A percentile compares a stretch with the other conserved stretches of the same genome.
Conservation (phyloP, 2,888 invertebrate genomes). For the Amiota mariae region DNA sequence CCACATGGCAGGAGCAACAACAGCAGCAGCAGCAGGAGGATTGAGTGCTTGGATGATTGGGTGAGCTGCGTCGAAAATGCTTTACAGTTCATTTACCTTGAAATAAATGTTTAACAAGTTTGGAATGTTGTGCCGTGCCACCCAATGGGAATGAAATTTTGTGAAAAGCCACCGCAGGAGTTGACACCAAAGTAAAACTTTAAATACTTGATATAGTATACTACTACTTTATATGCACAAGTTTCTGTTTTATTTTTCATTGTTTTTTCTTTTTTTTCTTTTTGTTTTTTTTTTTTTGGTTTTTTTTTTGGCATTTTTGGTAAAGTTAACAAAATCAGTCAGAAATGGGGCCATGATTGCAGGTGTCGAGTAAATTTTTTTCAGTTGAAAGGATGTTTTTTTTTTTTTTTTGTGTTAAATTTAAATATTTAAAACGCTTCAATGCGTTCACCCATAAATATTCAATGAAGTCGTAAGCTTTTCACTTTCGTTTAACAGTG, state of each 20-base stretch:
- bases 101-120: constrained; percentile 15
- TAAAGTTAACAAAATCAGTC: not conserved
- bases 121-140: not conserved
- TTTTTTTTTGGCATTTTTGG: not conserved
- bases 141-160: constrained; percentile 20
- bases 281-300: not conserved
- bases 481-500: constrained; percentile 2
- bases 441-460: constrained; percentile 22
- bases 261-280: not conserved
- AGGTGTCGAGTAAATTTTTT: constrained; percentile 7
- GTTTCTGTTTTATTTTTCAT: not conserved
- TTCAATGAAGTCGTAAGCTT: constrained; percentile 24
- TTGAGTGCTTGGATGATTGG: not conserved
- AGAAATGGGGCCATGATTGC: not conserved
- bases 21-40: not conserved
- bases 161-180: not conserved
- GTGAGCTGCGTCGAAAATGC: not conserved
- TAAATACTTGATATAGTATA: not conserved
- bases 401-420: not conserved
- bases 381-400: not conserved
- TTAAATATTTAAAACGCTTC: constrained; percentile 28
- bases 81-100: constrained; percentile 20
- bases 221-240: not conserved
- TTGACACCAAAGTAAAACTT: constrained; percentile 11
- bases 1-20: too few species aligned